phyloP scores from a whole-genome alignment of 2,113 vertebrate genomes.

The Thomomys bottae region DNA sequence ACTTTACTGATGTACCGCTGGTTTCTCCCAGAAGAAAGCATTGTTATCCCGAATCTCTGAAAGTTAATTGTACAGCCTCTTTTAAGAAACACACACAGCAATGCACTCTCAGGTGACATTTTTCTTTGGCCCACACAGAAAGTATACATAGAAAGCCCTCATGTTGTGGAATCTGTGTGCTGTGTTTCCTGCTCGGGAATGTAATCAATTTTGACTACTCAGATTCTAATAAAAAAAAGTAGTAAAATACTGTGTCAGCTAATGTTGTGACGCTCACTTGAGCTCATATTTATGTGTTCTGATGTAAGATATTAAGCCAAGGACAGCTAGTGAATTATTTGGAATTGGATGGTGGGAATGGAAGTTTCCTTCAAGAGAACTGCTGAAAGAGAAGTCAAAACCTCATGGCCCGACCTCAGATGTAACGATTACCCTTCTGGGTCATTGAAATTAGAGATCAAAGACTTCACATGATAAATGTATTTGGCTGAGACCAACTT shows the following conservation, averaged over 20 bases:
- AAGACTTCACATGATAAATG: conserved; percentile 77
- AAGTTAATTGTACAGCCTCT: not conserved
- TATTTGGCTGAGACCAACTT: conserved; percentile 77
- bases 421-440: conserved; percentile 81
- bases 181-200: not conserved
- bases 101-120: not conserved
- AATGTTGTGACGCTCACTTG: not conserved
- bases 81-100: conserved; percentile 20
- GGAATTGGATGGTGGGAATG: conserved; percentile 10
- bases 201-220: not conserved
- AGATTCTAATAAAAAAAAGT: conserved; percentile 33
- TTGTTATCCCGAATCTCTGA: not conserved
- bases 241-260: not conserved
- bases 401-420: conserved; percentile 76
- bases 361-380: conserved; percentile 63
- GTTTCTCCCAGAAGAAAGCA: not conserved
- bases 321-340: conserved; percentile 3
- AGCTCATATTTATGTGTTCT: not conserved
- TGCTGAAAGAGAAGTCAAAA: conserved; percentile 67
- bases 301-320: conserved; percentile 51
- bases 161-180: not conserved
- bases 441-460: conserved; percentile 84
- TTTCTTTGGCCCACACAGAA: not conserved
- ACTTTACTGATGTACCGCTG: not conserved
- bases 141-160: not conserved